phyloP scores from a whole-genome alignment of 2,113 vertebrate genomes.

The Etia nguti region DNA sequence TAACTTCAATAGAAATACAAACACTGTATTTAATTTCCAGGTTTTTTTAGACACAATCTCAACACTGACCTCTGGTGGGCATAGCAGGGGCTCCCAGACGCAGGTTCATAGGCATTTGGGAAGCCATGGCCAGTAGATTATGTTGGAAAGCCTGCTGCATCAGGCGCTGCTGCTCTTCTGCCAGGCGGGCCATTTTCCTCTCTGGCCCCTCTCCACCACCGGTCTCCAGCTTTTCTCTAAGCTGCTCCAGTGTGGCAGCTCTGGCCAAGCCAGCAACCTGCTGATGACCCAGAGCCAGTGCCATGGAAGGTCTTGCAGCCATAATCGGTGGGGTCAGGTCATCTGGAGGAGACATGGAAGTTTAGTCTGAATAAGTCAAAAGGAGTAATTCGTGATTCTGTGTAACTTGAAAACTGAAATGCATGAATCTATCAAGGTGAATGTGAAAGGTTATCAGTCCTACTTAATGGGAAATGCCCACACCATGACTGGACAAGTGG shows the following conservation, averaged over 20 bases:
- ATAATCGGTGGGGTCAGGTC: constrained; percentile 70
- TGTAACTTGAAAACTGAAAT: background rate
- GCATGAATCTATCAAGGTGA: background rate
- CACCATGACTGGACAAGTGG: background rate
- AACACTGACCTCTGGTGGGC: constrained; percentile 80
- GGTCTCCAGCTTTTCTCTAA: constrained; percentile 87
- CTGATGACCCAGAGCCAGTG: constrained; percentile 77
- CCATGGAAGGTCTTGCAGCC: constrained; percentile 78
- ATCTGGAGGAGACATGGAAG: constrained; percentile 37
- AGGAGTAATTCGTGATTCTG: background rate
- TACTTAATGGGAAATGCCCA: background rate
- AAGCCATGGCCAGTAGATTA: constrained; percentile 85
- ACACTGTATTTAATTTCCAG: background rate
- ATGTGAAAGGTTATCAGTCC: background rate
- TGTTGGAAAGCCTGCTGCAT: constrained; percentile 94
- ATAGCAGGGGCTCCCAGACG: constrained; percentile 74
- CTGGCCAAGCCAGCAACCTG: constrained; percentile 77
- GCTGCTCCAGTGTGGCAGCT: constrained; percentile 85
- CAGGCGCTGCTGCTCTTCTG: constrained; percentile 88
- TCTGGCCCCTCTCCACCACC: constrained; percentile 78
- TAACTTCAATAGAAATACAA: background rate
- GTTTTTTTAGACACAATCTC: background rate
- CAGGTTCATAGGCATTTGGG: constrained; percentile 89
- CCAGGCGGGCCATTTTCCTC: constrained; percentile 82
- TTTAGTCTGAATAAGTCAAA: background rate